Percentiles rank a stretch among this genome's conserved stretches.
phyloP scores from a whole-genome alignment of 2,888 invertebrate genomes.

The Muschampia plurimacula region DNA sequence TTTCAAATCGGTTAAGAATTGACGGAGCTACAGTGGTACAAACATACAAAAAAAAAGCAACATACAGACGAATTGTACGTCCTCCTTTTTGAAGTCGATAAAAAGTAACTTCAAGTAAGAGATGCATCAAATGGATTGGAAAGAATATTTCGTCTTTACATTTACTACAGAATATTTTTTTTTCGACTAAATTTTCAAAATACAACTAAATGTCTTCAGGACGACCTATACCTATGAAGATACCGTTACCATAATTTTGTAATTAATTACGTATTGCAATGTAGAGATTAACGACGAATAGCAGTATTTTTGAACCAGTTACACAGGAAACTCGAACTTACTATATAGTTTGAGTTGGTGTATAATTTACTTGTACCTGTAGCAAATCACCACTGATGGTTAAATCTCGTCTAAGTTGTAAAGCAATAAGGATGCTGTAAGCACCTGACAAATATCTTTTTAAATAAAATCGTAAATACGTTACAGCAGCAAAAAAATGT shows the following conservation, averaged over 20 bases:
- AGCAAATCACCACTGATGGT: constrained; percentile 12
- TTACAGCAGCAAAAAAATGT: too few relatives aligned
- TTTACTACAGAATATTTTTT: too few relatives aligned
- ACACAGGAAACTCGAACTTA: constrained; percentile 28
- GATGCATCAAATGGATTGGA: neutral
- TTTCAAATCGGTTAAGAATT: too few relatives aligned
- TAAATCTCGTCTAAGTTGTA: neutral
- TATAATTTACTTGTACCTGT: constrained; percentile 29
- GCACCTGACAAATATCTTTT: neutral
- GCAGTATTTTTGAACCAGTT: constrained; percentile 36
- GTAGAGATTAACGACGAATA: constrained; percentile 27
- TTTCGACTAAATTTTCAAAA: too few relatives aligned
- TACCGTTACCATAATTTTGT: constrained; percentile 29
- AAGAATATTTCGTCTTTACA: neutral
- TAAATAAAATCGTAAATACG: too few relatives aligned
- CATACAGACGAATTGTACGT: too few relatives aligned
- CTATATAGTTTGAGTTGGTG: constrained; percentile 21
- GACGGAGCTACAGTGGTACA: too few relatives aligned
- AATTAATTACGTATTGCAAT: constrained; percentile 28
- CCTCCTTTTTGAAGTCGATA: too few relatives aligned
- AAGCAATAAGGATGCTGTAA: neutral
- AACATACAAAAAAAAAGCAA: too few relatives aligned
- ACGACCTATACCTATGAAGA: neutral
- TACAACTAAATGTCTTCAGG: neutral
- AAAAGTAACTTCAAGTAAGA: neutral